A percentile compares a stretch with the other conserved stretches of the same genome.
phyloP scores from a whole-genome alignment of 2,113 vertebrate genomes.

The Eretmochelys imbricata region DNA sequence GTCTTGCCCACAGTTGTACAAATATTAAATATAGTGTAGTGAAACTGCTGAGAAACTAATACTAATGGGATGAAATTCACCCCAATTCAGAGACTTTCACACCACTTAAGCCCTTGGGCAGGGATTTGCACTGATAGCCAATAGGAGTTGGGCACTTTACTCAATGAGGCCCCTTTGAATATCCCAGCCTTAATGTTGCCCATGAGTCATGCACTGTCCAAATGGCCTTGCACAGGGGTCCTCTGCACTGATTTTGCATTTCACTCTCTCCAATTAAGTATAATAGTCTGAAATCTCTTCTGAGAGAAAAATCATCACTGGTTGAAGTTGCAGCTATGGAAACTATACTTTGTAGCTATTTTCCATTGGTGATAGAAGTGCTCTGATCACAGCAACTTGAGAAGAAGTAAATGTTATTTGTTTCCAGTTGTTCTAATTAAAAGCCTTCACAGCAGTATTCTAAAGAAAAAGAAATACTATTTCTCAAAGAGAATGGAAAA shows the following conservation, averaged over 20 bases:
- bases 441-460: not conserved
- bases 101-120: not conserved
- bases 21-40: not conserved
- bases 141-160: not conserved
- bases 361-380: not conserved
- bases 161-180: not conserved
- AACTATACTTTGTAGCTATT: not conserved
- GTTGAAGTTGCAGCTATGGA: not conserved
- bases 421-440: constrained; percentile 2
- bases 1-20: not conserved
- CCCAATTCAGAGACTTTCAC: not conserved
- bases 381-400: not conserved
- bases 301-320: not conserved
- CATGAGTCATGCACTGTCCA: not conserved
- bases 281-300: not conserved
- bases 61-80: not conserved
- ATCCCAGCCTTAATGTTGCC: not conserved
- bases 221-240: not conserved
- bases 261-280: not conserved
- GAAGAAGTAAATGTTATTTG: constrained; percentile 4
- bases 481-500: not conserved
- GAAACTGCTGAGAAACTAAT: not conserved
- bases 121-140: not conserved
- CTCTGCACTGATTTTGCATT: not conserved
- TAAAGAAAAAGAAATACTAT: not conserved